A percentile compares a stretch with the other conserved stretches of the same genome.
Conservation (phyloP, 2,113 vertebrate species). For the Ptilorrhoa leucosticta region DNA sequence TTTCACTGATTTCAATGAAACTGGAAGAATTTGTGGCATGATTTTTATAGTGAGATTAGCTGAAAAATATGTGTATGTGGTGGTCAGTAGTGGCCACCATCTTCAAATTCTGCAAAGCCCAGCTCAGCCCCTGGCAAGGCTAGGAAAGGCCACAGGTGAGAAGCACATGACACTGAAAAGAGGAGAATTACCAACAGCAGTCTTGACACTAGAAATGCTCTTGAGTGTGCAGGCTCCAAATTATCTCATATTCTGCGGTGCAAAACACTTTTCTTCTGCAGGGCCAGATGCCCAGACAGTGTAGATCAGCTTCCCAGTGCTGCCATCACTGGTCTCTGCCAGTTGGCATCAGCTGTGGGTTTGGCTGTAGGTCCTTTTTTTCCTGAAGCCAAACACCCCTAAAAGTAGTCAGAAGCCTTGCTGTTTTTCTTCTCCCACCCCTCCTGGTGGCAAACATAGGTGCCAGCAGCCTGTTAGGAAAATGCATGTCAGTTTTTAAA, state of each 20-base stretch:
- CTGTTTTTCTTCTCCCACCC: neutral
- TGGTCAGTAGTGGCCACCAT: neutral
- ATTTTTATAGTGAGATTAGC: neutral
- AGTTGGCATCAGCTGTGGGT: neutral
- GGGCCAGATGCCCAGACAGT: neutral
- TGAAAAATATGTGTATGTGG: neutral
- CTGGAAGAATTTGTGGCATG: neutral
- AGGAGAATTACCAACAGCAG: neutral
- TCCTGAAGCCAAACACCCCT: neutral
- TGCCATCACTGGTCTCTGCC: neutral
- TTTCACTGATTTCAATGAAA: neutral
- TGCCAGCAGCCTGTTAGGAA: neutral
- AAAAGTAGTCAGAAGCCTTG: neutral
- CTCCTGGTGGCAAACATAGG: neutral
- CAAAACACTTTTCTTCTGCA: neutral
- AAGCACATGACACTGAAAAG: fast-evolving
- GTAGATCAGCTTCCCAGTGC: neutral
- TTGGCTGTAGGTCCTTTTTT: neutral
- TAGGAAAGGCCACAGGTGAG: neutral
- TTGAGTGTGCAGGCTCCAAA: neutral
- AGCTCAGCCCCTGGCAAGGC: neutral
- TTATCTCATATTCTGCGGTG: neutral
- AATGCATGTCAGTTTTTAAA: neutral
- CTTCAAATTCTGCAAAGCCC: neutral
- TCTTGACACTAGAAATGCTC: neutral